A percentile compares a stretch with the other conserved stretches of the same genome.
phyloP scores from a whole-genome alignment of 2,113 vertebrate genomes.

The Cyprinodon variegatus region DNA sequence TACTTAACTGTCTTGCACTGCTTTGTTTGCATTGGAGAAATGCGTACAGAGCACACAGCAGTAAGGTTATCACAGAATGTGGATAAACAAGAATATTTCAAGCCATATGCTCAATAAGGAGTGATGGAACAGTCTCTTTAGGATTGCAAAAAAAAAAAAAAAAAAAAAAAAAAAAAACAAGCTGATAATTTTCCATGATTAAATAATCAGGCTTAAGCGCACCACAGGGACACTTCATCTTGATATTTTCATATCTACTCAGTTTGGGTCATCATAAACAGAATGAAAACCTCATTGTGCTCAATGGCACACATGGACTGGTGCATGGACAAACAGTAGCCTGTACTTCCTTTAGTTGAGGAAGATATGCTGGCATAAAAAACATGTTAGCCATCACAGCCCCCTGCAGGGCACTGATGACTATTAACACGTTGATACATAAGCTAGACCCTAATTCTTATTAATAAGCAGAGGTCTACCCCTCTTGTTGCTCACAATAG shows the following conservation, averaged over 20 bases:
- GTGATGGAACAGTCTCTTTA: slow-evolving; percentile 27
- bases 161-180: slow-evolving; percentile 19
- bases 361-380: slow-evolving; percentile 32
- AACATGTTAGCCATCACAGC: slow-evolving; percentile 40
- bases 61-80: slow-evolving; percentile 2
- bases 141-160: slow-evolving; percentile 14
- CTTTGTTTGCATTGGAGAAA: not conserved
- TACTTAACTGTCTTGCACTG: not conserved
- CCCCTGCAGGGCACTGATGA: slow-evolving; percentile 41
- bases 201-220: slow-evolving; percentile 37
- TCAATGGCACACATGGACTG: not conserved
- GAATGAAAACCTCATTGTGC: slow-evolving; percentile 1
- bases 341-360: slow-evolving; percentile 8
- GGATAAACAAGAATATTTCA: slow-evolving; percentile 15
- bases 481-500: slow-evolving; percentile 27
- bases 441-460: slow-evolving; percentile 34
- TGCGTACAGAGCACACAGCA: not conserved
- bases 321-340: slow-evolving; percentile 23
- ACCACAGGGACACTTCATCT: slow-evolving; percentile 34
- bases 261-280: slow-evolving; percentile 13
- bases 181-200: slow-evolving; percentile 39
- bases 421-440: slow-evolving; percentile 56
- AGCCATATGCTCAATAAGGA: slow-evolving; percentile 22
- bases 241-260: slow-evolving; percentile 32
- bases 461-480: slow-evolving; percentile 21